Base-by-base conservation (phyloP, 1,140 invertebrate species). In the Elymnias hypermnestra region DNA sequence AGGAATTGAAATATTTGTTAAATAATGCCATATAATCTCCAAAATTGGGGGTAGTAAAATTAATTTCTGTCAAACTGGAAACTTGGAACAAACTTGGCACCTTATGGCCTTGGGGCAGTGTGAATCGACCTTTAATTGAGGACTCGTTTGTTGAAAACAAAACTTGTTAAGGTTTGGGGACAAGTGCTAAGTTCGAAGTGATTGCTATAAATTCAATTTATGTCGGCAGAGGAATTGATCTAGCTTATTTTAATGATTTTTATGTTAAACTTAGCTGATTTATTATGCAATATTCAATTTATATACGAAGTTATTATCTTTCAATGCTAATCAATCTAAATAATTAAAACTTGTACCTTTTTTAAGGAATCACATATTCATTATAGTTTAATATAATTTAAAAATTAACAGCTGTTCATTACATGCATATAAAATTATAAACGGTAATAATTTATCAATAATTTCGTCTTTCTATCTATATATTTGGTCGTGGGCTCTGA, bases 171-270 rank as follows among this genome's bases (percentile, higher is more conserved):
- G 29, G 15, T 12, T 33, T 15, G 12, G 14, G 29, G 3, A 2
- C n/a, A 14, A 33, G n/a, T 29, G 26, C 10, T 29, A 12, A 12
- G 13, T 33, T 15, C 3, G 29, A 33, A 33, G 29, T 33, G 29
- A 33, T 7, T 33, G 13, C 13, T 33, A 9, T 33, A 14, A 33
- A n/a, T n/a, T n/a, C n/a, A 13, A 15, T 15, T 33, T 15, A 7
- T 15, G 29, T 15, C 13, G 15, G 22, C 21, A 22, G 18, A 12
- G 36, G 36, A 38, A 38, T 38, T 38, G 18, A 38, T 21, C 22
- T 22, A 19, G 12, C 29, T 15, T 5, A 14, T 15, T 0, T 33
- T 5, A 4, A 29, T 5, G 12, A 2, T 29, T 12, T 1, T 12
- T 9, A 3, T 12, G 26, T 12, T 9, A 10, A n/a, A 25, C 6